Base-by-base conservation (phyloP, 2,113 vertebrate genomes). In the Suricata suricatta region DNA sequence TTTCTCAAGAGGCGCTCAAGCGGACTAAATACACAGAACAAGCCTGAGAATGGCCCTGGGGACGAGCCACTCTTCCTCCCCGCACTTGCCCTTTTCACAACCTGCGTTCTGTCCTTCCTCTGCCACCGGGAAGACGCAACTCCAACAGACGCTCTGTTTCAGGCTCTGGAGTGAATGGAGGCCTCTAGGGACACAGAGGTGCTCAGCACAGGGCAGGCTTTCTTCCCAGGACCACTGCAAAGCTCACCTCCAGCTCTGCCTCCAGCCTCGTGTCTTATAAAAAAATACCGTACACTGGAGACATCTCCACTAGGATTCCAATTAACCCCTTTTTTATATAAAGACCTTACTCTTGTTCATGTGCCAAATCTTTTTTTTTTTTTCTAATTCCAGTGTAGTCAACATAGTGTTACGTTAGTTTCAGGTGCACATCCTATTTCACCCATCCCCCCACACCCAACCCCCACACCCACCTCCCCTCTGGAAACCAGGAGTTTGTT, bases 151-250 rank as follows among this genome's bases (percentile, higher is more conserved):
- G 17, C 29, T 29, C 19, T 27, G 11, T 16, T 79, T 63, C 10
- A 35, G 57, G 10, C 38, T 31, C 84, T 47, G 21, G 17, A n/a
- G 68, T 3, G 38, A 68, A 29, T 0, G 1, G 13, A 52, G 54
- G 41, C 52, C 63, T 66, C 69, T 0, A 14, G 25, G 68, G 13
- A 35, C 27, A 72, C 83, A 17, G 47, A 60, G 64, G 50, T 52
- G 29, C 3, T 5, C 5, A 3, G 0, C 1, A 38, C 2, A 4
- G 31, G 16, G 3, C 0, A 64, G 29, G 27, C 54, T 47, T 64
- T 31, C 41, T 7, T 69, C 38, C 54, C 19, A 5, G 0, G 1
- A 2, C 15, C 35, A 2, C 54, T 3, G 3, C 0, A 0, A 5
- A 69, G 71, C 10, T 29, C 29, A 21, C 44, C 50, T 52, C 38